phyloP scores from a whole-genome alignment of 2,888 invertebrate genomes.

The Anthophora plumipes region DNA sequence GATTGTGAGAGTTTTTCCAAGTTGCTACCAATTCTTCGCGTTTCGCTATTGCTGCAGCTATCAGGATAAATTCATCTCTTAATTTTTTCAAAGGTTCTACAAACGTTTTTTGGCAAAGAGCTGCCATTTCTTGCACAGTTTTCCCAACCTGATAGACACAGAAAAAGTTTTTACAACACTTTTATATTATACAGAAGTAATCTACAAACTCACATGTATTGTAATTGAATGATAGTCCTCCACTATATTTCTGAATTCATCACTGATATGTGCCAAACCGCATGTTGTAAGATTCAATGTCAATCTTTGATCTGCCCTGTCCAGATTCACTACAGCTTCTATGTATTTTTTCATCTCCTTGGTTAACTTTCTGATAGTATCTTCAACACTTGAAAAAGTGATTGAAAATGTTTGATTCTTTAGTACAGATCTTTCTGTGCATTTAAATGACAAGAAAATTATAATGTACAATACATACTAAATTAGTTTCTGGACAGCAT shows the following conservation, averaged over 20 bases:
- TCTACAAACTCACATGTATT: constrained; percentile 76
- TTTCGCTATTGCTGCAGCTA: constrained; percentile 79
- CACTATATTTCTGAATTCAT: constrained; percentile 82
- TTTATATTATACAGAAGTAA: not conserved
- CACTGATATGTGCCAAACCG: constrained; percentile 82
- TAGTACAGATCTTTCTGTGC: not conserved
- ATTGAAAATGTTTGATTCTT: not conserved
- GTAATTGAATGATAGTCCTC: constrained; percentile 85
- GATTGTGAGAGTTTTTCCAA: constrained; percentile 78
- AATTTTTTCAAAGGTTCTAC: constrained; percentile 84
- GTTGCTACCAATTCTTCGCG: constrained; percentile 82
- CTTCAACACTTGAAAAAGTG: constrained; percentile 79
- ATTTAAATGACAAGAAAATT: not conserved
- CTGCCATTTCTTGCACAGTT: constrained; percentile 78
- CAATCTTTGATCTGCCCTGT: constrained; percentile 82
- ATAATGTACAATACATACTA: constrained; percentile 73
- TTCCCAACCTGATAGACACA: constrained; percentile 76
- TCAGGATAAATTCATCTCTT: constrained; percentile 79
- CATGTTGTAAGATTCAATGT: constrained; percentile 83
- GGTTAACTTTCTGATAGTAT: constrained; percentile 79
- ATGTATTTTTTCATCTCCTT: constrained; percentile 84
- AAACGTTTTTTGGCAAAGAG: constrained; percentile 81
- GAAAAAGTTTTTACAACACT: not conserved
- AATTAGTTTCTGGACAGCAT: constrained; percentile 82
- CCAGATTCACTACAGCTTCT: constrained; percentile 78